Conservation (phyloP, 2,113 vertebrate genomes). For the Oreochromis aureus region DNA sequence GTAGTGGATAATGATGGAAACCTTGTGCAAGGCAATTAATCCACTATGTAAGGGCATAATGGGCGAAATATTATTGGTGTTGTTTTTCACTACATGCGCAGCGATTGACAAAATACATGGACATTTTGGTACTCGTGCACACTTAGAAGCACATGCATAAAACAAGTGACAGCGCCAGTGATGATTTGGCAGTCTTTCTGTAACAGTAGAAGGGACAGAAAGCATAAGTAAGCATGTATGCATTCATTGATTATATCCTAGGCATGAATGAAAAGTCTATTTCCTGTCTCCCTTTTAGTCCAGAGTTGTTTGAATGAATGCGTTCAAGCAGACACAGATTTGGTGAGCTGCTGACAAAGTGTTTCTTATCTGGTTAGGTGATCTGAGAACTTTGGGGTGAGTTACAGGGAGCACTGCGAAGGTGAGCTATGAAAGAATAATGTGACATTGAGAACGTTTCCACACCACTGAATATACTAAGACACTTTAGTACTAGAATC, state of each 20-base stretch:
- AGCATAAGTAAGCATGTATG: not conserved
- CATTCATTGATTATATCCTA: not conserved
- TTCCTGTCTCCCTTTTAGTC: not conserved
- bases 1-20: not conserved
- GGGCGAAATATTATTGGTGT: not conserved
- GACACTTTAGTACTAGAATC: conserved; percentile 3
- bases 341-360: conserved; percentile 60
- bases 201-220: not conserved
- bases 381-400: conserved; percentile 73
- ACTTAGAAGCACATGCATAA: not conserved
- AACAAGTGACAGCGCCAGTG: not conserved
- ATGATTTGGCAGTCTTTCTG: not conserved
- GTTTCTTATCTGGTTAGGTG: conserved; percentile 70
- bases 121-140: not conserved
- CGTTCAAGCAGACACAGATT: conserved; percentile 43
- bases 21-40: not conserved
- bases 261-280: not conserved
- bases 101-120: not conserved
- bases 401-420: conserved; percentile 60
- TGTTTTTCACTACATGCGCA: not conserved
- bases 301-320: conserved; percentile 2
- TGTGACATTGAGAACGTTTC: conserved; percentile 72
- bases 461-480: conserved; percentile 31
- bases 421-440: conserved; percentile 75
- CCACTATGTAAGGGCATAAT: not conserved